Base-by-base conservation (phyloP, 1,140 invertebrate species). In the Lucilia cuprina region DNA sequence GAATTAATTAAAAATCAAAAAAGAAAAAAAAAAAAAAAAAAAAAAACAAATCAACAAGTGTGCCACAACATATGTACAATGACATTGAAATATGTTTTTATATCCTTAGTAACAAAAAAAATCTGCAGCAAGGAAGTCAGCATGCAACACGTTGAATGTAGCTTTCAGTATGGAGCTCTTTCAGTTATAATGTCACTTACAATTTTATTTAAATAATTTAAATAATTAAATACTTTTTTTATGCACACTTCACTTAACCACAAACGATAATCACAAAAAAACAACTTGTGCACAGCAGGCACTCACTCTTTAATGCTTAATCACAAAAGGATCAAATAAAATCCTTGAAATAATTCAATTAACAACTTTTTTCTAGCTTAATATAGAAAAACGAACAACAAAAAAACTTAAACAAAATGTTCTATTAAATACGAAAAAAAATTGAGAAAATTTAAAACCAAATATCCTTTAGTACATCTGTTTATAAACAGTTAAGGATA, bases 261-360 rank as follows among this genome's bases (percentile, higher is more conserved):
- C 7, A 60, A 60, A 14, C 41, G 10, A 60, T 30, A 30, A 30
- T 30, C 25, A 60, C 14, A 60, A 60, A 60, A n/a, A 19, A 70
- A 70, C 21, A 70, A 25, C 21, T 80, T 21, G 77, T 80, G 77
- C 77, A 80, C 77, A 80, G 77, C 77, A 80, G 77, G 77, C 77
- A 80, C 77, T 80, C 10, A 19, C 41, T 49, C 47, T 21, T 50
- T 78, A 75, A 75, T 17, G 14, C 75, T 47, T 19, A 10, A 35
- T 78, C 41, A 41, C 4, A 41, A 13, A 78, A 47, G n/a, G 75
- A 80, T 49, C 34, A 78, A 14, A 78, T 8, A 3, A 78, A 78
- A 78, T 34, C 25, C 74, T 75, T 75, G 74, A 12, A 19, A 74
- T 74, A 19, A 35, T 14, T 17, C 34, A 78, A 78, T 55, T 55